Evolutionary conservation across 2,888 invertebrate genomes (phyloP).

Genomic region (Meiosimyza decipiens): DNA sequence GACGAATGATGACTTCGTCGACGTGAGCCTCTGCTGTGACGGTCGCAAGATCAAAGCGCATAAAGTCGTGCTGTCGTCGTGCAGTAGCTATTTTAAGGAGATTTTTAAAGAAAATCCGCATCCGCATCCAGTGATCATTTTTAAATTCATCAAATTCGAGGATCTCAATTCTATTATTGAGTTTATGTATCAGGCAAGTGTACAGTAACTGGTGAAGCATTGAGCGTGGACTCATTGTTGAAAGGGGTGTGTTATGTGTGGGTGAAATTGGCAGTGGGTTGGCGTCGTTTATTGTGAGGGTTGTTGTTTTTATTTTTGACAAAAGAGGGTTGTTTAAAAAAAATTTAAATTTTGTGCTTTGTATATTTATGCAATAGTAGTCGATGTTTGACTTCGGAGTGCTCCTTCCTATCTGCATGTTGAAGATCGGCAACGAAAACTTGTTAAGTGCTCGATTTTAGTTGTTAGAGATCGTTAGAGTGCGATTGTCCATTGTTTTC

Average conservation of each 20-base stretch:
- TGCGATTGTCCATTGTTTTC: too few species aligned
- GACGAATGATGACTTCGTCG: conserved; percentile 78
- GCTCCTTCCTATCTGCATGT: too few species aligned
- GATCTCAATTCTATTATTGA: conserved; percentile 82
- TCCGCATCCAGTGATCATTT: conserved; percentile 83
- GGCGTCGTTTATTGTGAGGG: neutral
- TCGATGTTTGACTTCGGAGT: too few species aligned
- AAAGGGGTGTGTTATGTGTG: neutral
- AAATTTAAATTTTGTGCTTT: neutral
- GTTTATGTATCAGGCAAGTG: conserved; percentile 77
- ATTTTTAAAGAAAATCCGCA: conserved; percentile 82
- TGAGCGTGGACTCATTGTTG: neutral
- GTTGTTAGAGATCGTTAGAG: too few species aligned
- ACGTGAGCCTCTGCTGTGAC: conserved; percentile 87
- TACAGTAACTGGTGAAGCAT: neutral
- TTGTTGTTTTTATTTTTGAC: neutral
- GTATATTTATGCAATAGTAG: neutral
- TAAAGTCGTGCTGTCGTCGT: conserved; percentile 85
- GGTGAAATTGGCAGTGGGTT: neutral
- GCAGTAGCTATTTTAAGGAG: conserved; percentile 82
- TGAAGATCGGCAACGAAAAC: too few species aligned
- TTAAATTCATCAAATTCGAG: conserved; percentile 81
- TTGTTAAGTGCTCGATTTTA: too few species aligned
- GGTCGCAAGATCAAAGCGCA: conserved; percentile 86
- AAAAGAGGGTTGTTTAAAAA: too few species aligned